These are phyloP conservation scores for Pteria penguin DNA, from an alignment of 2,888 invertebrate species.

Conservation along the genomic window DNA sequence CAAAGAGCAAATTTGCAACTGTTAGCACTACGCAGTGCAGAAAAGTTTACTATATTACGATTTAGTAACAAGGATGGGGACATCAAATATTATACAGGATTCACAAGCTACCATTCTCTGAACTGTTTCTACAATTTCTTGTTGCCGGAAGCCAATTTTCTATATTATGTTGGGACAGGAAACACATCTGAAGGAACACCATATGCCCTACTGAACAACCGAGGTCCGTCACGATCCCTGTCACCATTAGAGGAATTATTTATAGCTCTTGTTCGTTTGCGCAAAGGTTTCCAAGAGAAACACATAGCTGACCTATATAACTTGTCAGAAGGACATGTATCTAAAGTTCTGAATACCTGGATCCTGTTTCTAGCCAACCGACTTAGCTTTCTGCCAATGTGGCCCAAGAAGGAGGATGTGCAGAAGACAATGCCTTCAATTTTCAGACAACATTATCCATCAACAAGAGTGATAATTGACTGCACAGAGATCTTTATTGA, in stretches of 20 bases:
- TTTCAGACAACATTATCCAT: neutral
- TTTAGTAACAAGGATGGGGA: neutral
- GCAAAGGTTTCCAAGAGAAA: slow-evolving; percentile 9
- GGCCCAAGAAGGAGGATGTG: slow-evolving; percentile 17
- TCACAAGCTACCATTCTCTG: neutral
- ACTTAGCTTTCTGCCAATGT: slow-evolving; percentile 20
- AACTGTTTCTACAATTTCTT: slow-evolving; percentile 18
- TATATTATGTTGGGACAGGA: slow-evolving; percentile 34
- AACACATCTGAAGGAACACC: slow-evolving; percentile 14
- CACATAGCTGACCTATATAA: slow-evolving; percentile 8
- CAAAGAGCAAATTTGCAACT: neutral
- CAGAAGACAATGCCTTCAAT: slow-evolving; percentile 3
- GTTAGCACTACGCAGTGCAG: neutral
- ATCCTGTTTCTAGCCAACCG: slow-evolving; percentile 19
- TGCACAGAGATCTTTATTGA: too few species aligned
- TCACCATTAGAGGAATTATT: neutral
- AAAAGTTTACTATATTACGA: neutral
- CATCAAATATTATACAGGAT: slow-evolving; percentile 10
- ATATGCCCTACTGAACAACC: neutral
- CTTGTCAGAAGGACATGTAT: slow-evolving; percentile 9
- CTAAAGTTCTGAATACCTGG: slow-evolving; percentile 20
- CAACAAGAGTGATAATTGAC: slow-evolving; percentile 20
- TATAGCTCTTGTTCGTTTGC: neutral
- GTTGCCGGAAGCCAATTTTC: slow-evolving; percentile 27
- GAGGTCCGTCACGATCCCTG: neutral